Conservation (phyloP, 2,113 vertebrate genomes). For the Perca fluviatilis region DNA sequence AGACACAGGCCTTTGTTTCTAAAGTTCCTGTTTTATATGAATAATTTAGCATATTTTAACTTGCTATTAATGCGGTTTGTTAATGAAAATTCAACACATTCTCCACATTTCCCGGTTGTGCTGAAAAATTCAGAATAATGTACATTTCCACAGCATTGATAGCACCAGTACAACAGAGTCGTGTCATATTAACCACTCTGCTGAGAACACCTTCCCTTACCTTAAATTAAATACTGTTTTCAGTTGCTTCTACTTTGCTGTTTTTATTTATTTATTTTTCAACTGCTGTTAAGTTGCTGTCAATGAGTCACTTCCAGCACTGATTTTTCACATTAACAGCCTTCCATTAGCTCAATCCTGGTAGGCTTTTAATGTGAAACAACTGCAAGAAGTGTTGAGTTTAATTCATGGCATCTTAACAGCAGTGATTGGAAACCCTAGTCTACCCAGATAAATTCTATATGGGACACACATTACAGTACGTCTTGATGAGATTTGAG, state of each 20-base stretch:
- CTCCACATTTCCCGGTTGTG: too few species aligned
- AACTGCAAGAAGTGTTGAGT: not conserved
- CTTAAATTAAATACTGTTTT: too few species aligned
- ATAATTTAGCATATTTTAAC: not conserved
- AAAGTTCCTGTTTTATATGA: not conserved
- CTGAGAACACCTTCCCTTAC: too few species aligned
- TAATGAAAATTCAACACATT: too few species aligned
- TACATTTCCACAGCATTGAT: too few species aligned
- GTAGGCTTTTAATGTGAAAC: not conserved
- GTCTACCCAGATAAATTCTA: too few species aligned
- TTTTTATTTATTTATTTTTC: not conserved
- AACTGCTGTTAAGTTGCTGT: not conserved
- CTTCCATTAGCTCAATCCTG: not conserved
- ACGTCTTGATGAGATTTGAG: not conserved
- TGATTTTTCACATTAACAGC: not conserved
- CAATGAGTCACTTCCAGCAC: not conserved
- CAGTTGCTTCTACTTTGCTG: not conserved
- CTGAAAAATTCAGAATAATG: too few species aligned
- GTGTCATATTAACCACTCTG: not conserved
- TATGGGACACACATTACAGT: not conserved
- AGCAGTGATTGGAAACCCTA: too few species aligned
- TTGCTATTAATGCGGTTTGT: not conserved
- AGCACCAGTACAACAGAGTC: not conserved
- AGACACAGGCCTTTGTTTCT: too few species aligned
- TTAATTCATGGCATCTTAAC: too few species aligned